Evolutionary conservation across 2,113 vertebrate species (phyloP), one percentile per base, ranked within the genome.

Genomic region (Myotis yumanensis): DNA sequence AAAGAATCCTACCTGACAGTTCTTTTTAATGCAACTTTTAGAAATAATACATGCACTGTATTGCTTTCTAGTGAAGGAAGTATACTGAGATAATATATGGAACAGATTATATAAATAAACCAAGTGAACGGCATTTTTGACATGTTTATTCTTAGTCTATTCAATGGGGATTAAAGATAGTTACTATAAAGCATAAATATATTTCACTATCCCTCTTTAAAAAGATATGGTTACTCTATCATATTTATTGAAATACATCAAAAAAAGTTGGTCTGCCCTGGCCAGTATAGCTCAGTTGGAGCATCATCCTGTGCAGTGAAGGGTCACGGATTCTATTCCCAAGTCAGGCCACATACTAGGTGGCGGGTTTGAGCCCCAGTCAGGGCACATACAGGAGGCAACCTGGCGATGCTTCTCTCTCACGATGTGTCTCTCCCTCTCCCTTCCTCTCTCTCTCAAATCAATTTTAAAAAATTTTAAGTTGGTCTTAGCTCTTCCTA

Each of bases 1-100:
- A 68, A 69, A 92, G 68, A 43, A 14, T 75, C 28, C n/a, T 96
- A 64, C 37, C n/a, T 92, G 35, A 14, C 75, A 40, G 0, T 91
- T 80, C 37, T 96, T 54, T 76, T 68, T 69, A 86, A 81, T 51
- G 30, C 9, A 87, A 2, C 69, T 71, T 92, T 59, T 75, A 94
- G 54, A 89, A 79, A 79, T 91, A 66, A n/a, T 28, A 2, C 30
- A 7, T 37, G 11, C 15, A 16, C 43, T 52, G 9, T 69, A 69
- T 18, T 69, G 32, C 77, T 83, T 64, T 8, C 64, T 80, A 14
- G 57, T 83, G 72, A 57, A 68, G 16, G 48, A 84, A 76, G 11
- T 91, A 22, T 22, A 12, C 35, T 94, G 84, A 94, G 52, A 48
- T 51, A 59, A 25, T 73, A 68, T 51, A 69, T 2, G 43, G n/a